Conservation (phyloP, 2,888 invertebrate genomes). For the Apamea sordens region DNA sequence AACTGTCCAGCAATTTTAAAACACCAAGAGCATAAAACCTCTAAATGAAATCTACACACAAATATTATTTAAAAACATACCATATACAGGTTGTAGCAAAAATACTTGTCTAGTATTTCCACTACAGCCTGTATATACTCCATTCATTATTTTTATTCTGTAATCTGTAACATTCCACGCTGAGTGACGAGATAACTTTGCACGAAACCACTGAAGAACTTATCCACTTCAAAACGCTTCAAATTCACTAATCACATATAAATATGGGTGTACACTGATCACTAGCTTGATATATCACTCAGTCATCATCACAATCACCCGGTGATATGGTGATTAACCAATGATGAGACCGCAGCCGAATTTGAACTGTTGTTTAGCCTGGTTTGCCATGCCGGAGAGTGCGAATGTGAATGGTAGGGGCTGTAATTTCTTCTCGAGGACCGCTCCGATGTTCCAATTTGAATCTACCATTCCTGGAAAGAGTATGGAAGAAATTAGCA, state of each 20-base stretch:
- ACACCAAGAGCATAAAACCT: constrained; percentile 26
- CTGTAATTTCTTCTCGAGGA: constrained; percentile 97
- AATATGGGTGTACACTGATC: constrained; percentile 56
- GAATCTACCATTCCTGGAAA: constrained; percentile 96
- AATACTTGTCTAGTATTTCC: background rate
- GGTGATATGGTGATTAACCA: constrained; percentile 90
- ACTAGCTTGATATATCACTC: constrained; percentile 67
- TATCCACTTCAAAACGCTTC: constrained; percentile 30
- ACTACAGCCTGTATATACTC: background rate
- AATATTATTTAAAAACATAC: constrained; percentile 20
- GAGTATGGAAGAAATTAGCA: background rate
- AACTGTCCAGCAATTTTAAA: constrained; percentile 38
- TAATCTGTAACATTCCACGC: constrained; percentile 9
- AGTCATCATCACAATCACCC: constrained; percentile 59
- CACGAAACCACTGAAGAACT: constrained; percentile 25
- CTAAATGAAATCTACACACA: constrained; percentile 35
- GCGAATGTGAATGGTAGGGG: constrained; percentile 98
- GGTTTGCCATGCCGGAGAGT: constrained; percentile 97
- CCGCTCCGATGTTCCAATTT: constrained; percentile 98
- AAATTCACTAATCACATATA: constrained; percentile 47
- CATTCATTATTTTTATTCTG: constrained; percentile 9
- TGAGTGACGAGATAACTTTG: constrained; percentile 1
- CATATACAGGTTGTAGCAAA: background rate
- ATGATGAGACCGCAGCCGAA: constrained; percentile 98
- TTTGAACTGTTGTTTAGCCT: constrained; percentile 97